Conservation (phyloP, 1,140 invertebrate species). For the Limonius californicus region DNA sequence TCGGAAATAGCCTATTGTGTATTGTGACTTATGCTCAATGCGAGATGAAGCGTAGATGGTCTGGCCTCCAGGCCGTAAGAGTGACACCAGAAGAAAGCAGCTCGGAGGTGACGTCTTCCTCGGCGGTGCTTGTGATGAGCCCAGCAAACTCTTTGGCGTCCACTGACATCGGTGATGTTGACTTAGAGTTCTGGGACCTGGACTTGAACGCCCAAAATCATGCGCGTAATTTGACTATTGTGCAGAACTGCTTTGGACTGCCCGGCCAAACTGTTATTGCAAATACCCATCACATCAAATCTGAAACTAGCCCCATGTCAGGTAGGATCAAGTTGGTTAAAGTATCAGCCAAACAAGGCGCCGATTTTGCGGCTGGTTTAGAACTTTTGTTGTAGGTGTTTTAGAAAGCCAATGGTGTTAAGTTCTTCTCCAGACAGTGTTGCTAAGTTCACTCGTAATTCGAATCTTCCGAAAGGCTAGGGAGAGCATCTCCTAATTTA, state of each 20-base stretch:
- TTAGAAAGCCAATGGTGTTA: no score
- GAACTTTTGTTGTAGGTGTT: no score
- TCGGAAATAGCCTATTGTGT: not conserved
- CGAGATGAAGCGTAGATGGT: constrained; percentile 65
- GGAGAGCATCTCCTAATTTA: no score
- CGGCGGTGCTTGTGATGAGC: constrained; percentile 58
- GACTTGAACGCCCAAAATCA: constrained; percentile 44
- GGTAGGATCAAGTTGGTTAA: no score
- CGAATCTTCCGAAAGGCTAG: no score
- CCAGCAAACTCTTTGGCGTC: constrained; percentile 65
- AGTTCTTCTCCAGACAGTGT: no score
- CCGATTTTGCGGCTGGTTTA: no score
- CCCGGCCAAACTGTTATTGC: constrained; percentile 42
- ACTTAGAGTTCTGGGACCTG: constrained; percentile 77
- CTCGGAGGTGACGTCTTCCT: constrained; percentile 71
- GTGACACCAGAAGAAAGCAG: constrained; percentile 66
- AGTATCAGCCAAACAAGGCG: no score
- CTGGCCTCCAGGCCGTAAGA: constrained; percentile 61
- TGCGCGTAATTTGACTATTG: constrained; percentile 36
- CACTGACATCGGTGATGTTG: constrained; percentile 60
- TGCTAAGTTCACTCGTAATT: no score
- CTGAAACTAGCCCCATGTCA: constrained; percentile 50
- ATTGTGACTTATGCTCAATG: no score
- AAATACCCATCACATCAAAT: constrained; percentile 34
- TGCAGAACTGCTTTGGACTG: constrained; percentile 39